A percentile compares a stretch with the other conserved stretches of the same genome.
Evolutionary conservation across 37 sponge, comb jelly and placozoan genomes (phyloP).

Genomic region (Haliclona indistincta): DNA sequence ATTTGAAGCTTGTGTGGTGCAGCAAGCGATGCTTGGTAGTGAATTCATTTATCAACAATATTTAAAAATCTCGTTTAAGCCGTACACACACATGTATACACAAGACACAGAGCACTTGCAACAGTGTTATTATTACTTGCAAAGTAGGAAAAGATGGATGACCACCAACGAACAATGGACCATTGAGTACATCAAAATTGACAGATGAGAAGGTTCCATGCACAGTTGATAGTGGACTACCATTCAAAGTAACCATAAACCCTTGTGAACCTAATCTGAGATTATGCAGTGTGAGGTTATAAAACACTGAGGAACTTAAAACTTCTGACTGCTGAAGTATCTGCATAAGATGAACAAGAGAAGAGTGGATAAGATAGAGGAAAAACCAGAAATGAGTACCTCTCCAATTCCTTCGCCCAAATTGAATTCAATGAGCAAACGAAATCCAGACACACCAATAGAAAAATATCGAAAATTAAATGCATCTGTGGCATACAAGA

Average conservation of each 20-base stretch:
- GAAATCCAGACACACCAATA: conserved; percentile 18
- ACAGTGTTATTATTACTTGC: conserved; percentile 15
- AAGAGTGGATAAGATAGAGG: background rate
- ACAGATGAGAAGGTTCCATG: conserved; percentile 1
- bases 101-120: too few species aligned
- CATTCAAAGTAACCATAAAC: conserved; percentile 37
- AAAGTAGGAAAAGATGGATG: conserved; percentile 26
- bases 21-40: background rate
- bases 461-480: conserved; percentile 23
- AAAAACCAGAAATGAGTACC: conserved; percentile 20
- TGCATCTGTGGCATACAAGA: conserved; percentile 17
- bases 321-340: background rate
- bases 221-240: background rate
- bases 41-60: background rate
- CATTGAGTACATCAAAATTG: conserved; percentile 29
- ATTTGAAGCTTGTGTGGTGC: conserved; percentile 4
- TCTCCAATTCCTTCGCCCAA: conserved; percentile 15
- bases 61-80: too few species aligned
- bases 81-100: too few species aligned
- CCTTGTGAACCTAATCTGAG: conserved; percentile 19
- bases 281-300: conserved; percentile 19
- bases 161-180: conserved; percentile 65
- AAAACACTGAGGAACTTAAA: background rate
- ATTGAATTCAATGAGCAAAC: conserved; percentile 26
- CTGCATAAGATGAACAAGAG: background rate